Conservation (phyloP, 2,888 invertebrate species). For the Gastrophysa polygoni region DNA sequence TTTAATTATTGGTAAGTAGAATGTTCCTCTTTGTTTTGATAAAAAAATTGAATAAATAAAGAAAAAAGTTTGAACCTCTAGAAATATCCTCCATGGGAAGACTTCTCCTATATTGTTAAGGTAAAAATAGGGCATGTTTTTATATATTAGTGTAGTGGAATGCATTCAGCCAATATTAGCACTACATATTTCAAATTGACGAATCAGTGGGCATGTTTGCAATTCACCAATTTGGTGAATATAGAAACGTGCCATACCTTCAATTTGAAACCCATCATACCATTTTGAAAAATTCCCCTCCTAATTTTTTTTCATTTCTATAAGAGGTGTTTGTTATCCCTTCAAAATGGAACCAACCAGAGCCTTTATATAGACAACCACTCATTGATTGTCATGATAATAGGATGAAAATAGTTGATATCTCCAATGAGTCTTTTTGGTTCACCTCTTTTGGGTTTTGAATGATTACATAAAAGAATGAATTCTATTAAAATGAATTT, state of each 20-base stretch:
- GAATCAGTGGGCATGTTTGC: not conserved
- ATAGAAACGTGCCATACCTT: conserved; percentile 7
- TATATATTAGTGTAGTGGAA: conserved; percentile 1
- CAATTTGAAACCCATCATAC: not conserved
- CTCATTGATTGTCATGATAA: no score
- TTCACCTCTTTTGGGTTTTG: not conserved
- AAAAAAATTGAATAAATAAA: no score
- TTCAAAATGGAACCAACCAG: not conserved
- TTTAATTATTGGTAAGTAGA: conserved; percentile 1
- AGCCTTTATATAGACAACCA: no score
- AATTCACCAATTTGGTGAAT: not conserved
- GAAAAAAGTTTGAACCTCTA: not conserved
- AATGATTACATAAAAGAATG: no score
- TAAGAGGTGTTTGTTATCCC: not conserved
- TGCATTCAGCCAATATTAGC: not conserved
- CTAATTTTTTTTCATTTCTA: not conserved
- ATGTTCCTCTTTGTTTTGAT: not conserved
- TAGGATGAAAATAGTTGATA: no score
- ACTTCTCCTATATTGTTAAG: not conserved
- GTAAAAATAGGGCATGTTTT: not conserved
- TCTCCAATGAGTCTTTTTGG: no score
- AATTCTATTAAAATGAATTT: not conserved
- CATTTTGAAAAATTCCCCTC: not conserved
- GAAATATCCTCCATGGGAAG: not conserved
- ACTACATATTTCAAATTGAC: conserved; percentile 1